phyloP scores from a whole-genome alignment of 2,888 invertebrate genomes.

The Cheilosia vulpina region DNA sequence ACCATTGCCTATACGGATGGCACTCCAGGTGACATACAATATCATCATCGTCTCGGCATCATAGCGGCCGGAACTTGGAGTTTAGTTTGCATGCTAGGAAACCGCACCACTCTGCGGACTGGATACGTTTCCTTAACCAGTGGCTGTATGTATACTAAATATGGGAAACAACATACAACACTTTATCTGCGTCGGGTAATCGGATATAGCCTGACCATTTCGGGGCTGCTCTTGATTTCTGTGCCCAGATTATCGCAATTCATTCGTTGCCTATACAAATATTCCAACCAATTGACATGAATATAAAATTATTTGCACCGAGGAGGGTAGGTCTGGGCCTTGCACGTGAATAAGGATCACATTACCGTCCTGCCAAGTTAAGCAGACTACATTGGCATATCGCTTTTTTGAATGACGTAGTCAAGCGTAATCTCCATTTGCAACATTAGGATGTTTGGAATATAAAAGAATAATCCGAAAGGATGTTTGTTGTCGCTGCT shows the following conservation, averaged over 20 bases:
- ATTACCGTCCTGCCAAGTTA: slow-evolving; percentile 66
- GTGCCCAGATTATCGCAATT: slow-evolving; percentile 71
- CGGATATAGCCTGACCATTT: slow-evolving; percentile 73
- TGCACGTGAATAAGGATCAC: slow-evolving; percentile 69
- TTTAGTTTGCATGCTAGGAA: slow-evolving; percentile 40
- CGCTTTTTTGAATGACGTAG: slow-evolving; percentile 62
- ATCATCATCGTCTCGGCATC: slow-evolving; percentile 18
- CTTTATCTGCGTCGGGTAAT: slow-evolving; percentile 70
- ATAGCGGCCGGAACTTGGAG: slow-evolving; percentile 36
- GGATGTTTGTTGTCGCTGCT: slow-evolving; percentile 73
- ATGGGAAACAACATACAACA: slow-evolving; percentile 54
- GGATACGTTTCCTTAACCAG: slow-evolving; percentile 10
- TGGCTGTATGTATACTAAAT: slow-evolving; percentile 7
- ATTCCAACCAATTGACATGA: slow-evolving; percentile 76
- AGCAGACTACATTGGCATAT: slow-evolving; percentile 62
- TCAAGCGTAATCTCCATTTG: slow-evolving; percentile 75
- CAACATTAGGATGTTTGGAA: slow-evolving; percentile 68
- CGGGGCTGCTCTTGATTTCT: slow-evolving; percentile 71
- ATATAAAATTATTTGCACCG: slow-evolving; percentile 76
- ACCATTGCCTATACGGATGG: slow-evolving; percentile 20
- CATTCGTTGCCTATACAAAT: slow-evolving; percentile 75
- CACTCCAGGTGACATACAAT: slow-evolving; percentile 65
- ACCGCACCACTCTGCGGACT: slow-evolving; percentile 12
- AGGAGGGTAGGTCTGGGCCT: slow-evolving; percentile 36
- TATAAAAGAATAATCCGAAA: slow-evolving; percentile 68